Evolutionary conservation across 2,113 vertebrate genomes (phyloP).

Genomic region (Scortum barcoo): DNA sequence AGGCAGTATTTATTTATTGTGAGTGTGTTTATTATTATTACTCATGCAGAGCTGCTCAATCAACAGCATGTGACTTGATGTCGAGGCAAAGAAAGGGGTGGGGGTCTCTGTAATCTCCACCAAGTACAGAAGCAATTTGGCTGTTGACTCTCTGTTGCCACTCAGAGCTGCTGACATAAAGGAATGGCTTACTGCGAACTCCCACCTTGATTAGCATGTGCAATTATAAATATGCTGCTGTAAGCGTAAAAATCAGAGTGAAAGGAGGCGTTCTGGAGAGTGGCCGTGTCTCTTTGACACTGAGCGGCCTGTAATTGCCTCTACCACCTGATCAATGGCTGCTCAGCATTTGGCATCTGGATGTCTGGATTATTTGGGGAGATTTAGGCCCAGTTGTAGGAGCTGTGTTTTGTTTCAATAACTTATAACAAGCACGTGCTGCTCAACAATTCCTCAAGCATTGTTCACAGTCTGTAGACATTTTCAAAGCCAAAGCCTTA

Average conservation of each 20-base stretch:
- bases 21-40: slow-evolving; percentile 16
- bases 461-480: too few species aligned
- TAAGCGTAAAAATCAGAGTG: slow-evolving; percentile 70
- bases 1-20: background rate
- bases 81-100: slow-evolving; percentile 44
- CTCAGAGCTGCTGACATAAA: slow-evolving; percentile 79
- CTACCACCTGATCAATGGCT: slow-evolving; percentile 69
- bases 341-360: slow-evolving; percentile 65
- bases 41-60: slow-evolving; percentile 18
- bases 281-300: slow-evolving; percentile 66
- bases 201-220: slow-evolving; percentile 83
- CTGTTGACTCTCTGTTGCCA: slow-evolving; percentile 72
- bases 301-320: slow-evolving; percentile 71
- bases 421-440: background rate
- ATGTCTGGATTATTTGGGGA: slow-evolving; percentile 48
- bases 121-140: slow-evolving; percentile 74
- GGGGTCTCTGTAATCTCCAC: slow-evolving; percentile 57
- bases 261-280: slow-evolving; percentile 59
- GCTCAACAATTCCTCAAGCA: background rate
- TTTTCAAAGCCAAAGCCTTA: background rate
- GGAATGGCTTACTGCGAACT: slow-evolving; percentile 77
- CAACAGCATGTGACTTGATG: slow-evolving; percentile 36
- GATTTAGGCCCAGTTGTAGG: slow-evolving; percentile 18
- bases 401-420: background rate
- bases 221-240: slow-evolving; percentile 82